These are phyloP conservation scores for Drosophila pegasa DNA, from an alignment of 2,888 invertebrate species.

Conservation along the genomic window DNA sequence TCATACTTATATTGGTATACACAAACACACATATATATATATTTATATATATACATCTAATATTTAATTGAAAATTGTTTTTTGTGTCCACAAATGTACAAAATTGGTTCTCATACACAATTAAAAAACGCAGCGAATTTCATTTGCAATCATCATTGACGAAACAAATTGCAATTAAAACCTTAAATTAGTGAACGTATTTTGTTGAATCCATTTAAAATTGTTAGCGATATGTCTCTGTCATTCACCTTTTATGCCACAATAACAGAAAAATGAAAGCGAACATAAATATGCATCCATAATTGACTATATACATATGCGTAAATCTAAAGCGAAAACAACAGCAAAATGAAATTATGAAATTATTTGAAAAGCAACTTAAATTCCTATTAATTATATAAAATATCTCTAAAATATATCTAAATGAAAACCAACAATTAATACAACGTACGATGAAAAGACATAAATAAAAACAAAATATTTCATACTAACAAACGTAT, in stretches of 20 bases:
- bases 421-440: conserved; percentile 69
- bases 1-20: conserved; percentile 33
- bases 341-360: conserved; percentile 48
- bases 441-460: conserved; percentile 66
- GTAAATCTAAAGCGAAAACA: conserved; percentile 41
- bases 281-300: conserved; percentile 39
- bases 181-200: conserved; percentile 53
- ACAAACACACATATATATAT: conserved; percentile 22
- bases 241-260: conserved; percentile 72
- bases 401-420: conserved; percentile 75
- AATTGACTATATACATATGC: conserved; percentile 71
- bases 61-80: conserved; percentile 44
- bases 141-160: conserved; percentile 63
- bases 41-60: conserved; percentile 23
- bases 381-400: conserved; percentile 81
- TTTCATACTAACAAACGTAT: conserved; percentile 57
- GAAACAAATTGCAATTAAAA: conserved; percentile 59
- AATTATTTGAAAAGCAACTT: conserved; percentile 79
- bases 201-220: conserved; percentile 67
- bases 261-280: conserved; percentile 26
- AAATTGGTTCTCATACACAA: conserved; percentile 79
- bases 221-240: conserved; percentile 62
- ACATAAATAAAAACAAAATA: conserved; percentile 64
- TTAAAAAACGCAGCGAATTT: conserved; percentile 74
- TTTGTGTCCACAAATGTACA: conserved; percentile 69